phyloP scores from a whole-genome alignment of 2,797 vertebrate species.

The Enteromius anoplus region DNA sequence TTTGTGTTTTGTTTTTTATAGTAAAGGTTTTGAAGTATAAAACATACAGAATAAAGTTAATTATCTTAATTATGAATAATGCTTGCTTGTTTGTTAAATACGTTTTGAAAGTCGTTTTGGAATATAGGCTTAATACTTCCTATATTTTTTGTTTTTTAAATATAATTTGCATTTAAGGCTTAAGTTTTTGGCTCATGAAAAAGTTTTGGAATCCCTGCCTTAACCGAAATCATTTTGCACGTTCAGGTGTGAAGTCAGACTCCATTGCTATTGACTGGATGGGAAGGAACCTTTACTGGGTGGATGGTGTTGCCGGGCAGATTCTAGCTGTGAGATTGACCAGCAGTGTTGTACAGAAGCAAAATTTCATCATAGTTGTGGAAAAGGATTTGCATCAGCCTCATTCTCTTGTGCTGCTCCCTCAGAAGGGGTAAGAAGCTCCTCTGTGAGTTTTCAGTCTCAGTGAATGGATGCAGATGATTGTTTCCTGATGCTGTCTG shows the following conservation, averaged over 20 bases:
- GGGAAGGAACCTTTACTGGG: constrained; percentile 92
- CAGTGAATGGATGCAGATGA: background rate
- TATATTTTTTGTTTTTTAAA: no score
- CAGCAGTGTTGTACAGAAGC: constrained; percentile 67
- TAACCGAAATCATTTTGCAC: background rate
- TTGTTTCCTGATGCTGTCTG: background rate
- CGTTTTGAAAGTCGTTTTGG: background rate
- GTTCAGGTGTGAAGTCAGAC: constrained; percentile 85
- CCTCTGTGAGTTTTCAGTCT: background rate
- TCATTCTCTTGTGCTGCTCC: constrained; percentile 83
- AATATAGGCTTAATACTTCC: background rate
- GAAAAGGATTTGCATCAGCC: constrained; percentile 84
- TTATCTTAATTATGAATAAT: background rate
- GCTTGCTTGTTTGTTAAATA: background rate
- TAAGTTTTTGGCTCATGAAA: background rate
- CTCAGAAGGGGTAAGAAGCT: constrained; percentile 81
- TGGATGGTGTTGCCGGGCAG: constrained; percentile 82
- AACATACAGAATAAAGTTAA: background rate
- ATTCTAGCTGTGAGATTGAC: constrained; percentile 82
- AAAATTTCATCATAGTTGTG: constrained; percentile 82
- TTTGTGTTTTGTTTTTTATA: no score
- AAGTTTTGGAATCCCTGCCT: background rate
- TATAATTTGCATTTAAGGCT: background rate
- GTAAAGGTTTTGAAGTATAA: background rate
- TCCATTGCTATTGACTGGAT: constrained; percentile 90